Base-by-base conservation (phyloP, 2,797 vertebrate genomes). In the Sorex maritimensis region DNA sequence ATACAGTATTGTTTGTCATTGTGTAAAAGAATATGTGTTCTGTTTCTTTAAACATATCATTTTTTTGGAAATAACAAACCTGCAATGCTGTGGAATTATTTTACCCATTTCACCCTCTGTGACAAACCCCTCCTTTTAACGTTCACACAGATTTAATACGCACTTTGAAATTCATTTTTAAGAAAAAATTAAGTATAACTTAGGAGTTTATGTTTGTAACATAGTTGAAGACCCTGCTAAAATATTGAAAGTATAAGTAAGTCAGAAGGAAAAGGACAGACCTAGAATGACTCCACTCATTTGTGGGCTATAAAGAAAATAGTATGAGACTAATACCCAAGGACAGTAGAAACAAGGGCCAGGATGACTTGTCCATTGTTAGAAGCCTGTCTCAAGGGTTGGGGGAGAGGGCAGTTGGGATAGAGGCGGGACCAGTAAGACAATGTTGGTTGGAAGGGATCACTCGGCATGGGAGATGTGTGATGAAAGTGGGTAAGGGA, bases 111-210 rank as follows among this genome's bases (percentile, higher is more conserved):
- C 3, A 6, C 17, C 1, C 2, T 14, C 1, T 6, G 8, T n/a
- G 28, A 49, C 46, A 84, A 73, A 24, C 6, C n/a, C 74, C 52
- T 7, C 7, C 15, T 23, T 63, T 90, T 68, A 49, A 5, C 26
- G 80, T 90, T 14, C 14, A 28, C 24, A 21, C 21, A 91, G 26
- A 69, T 84, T 75, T 75, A 67, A 21, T 30, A 75, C 83, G 3
- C 3, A 7, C 0, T 30, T 34, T 75, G 15, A 68, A 55, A 30
- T 82, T 24, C 1, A 82, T 68, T 7, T 5, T 67, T 55, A 8
- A 84, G 44, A 65, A 5, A 67, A 72, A 65, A 77, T 67, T 75
- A 63, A 61, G 17, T 61, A 61, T 34, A 7, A 28, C 44, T 77
- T 13, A 63, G 63, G 13, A 73, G 79, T 4, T 63, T 19, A 55